phyloP scores from a whole-genome alignment of 1,140 invertebrate species.

The Zaprionus ghesquierei region DNA sequence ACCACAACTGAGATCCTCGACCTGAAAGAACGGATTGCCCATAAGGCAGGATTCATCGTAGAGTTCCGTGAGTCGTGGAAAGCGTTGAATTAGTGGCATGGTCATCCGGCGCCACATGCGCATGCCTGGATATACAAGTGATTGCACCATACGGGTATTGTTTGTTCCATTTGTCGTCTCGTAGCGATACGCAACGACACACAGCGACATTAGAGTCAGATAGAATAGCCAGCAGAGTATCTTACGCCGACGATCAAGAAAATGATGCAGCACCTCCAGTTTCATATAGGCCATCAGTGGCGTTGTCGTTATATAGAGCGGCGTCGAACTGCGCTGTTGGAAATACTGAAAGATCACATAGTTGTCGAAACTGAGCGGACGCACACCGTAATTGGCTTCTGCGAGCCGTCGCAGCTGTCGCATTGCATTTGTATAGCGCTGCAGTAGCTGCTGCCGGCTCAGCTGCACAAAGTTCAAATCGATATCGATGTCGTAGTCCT shows the following conservation, averaged over 20 bases:
- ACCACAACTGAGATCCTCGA: slow-evolving; percentile 87
- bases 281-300: slow-evolving; percentile 59
- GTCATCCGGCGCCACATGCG: slow-evolving; percentile 83
- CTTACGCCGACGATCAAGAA: slow-evolving; percentile 71
- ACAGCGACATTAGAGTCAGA: slow-evolving; percentile 58
- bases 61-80: slow-evolving; percentile 84
- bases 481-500: slow-evolving; percentile 62
- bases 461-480: slow-evolving; percentile 68
- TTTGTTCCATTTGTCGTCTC: slow-evolving; percentile 66
- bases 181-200: slow-evolving; percentile 70
- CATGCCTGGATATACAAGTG: slow-evolving; percentile 84
- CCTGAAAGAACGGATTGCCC: slow-evolving; percentile 88
- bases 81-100: slow-evolving; percentile 83
- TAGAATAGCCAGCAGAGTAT: slow-evolving; percentile 79
- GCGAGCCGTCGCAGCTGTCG: slow-evolving; percentile 62
- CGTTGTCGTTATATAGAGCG: slow-evolving; percentile 11
- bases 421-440: slow-evolving; percentile 61
- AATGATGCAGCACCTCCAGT: slow-evolving; percentile 70
- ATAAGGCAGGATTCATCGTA: slow-evolving; percentile 90
- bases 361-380: slow-evolving; percentile 71
- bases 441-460: slow-evolving; percentile 66
- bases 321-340: slow-evolving; percentile 45
- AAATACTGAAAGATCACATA: slow-evolving; percentile 78
- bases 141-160: slow-evolving; percentile 82
- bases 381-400: slow-evolving; percentile 65